Evolutionary conservation across 2,888 invertebrate genomes (phyloP), one percentile per base, ranked within the genome.

Genomic region (Boloria euphrosyne): DNA sequence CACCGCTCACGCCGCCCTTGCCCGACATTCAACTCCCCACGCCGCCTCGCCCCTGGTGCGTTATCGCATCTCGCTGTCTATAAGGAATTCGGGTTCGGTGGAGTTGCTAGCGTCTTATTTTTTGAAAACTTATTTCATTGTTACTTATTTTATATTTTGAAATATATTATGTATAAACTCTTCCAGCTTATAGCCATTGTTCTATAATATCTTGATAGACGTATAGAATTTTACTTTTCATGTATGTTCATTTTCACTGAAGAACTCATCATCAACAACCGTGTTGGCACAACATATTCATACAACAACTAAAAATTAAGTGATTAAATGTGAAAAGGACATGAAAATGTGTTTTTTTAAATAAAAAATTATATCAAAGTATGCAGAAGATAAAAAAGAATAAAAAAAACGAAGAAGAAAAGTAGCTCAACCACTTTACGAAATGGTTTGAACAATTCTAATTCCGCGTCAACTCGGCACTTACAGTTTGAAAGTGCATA

Each of bases 1-100:
- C 90, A 88, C 80, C 91, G 91, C 88, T 91, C 90, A 88, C 80
- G 89, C 85, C 89, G 89, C 91, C 91, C 91, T 92, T 92, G 91
- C 90, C 90, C 91, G 91, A 92, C 88, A 90, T 92, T 89, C 90
- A 86, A 83, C 81, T 84, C 82, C 80, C 77, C 78, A 78, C 75
- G 68, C 73, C 73, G 68, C 72, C 75, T 73, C 77, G 72, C 74
- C 68, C 74, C 76, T 77, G 77, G 70, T 69, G 77, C 77, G 76
- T 78, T 83, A 83, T 83, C 82, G 77, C 76, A 75, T 77, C 78
- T 74, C 77, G 75, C 74, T 74, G 75, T 76, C 76, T 76, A 69
- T 74, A 71, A 73, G 71, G 69, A 69, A 71, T 70, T 71, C 59
- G 53, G 67, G 66, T 68, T 59, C 54, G 68, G 65, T 63, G 31